Evolutionary conservation across 37 sponge, comb jelly and placozoan genomes (phyloP).

Genomic region (Chondrosia reniformis): DNA sequence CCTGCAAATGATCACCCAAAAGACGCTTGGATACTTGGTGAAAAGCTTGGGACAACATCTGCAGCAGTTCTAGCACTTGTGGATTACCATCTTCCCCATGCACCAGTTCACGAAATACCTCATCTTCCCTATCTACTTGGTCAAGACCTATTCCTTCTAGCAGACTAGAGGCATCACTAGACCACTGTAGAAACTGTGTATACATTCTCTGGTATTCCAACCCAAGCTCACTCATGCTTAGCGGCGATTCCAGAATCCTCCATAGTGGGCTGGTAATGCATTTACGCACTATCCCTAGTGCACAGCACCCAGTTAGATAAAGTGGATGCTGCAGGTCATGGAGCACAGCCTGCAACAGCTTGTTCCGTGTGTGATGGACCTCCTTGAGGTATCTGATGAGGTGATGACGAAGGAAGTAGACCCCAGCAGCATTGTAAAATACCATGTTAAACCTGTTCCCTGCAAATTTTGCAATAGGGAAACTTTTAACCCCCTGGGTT

Average conservation of each 20-base stretch:
- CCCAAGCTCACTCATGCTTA: constrained; percentile 28
- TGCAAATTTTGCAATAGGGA: constrained; percentile 31
- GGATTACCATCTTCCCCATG: not conserved
- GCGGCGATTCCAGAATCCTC: constrained; percentile 29
- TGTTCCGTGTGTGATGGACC: constrained; percentile 21
- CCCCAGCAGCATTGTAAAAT: constrained; percentile 36
- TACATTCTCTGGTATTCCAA: not conserved
- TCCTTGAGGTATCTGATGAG: constrained; percentile 7
- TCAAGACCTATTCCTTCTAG: constrained; percentile 15
- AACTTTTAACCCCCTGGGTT: constrained; percentile 1
- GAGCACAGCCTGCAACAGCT: constrained; percentile 20
- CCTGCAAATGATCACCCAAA: constrained; percentile 15
- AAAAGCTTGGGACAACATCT: not conserved
- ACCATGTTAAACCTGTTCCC: constrained; percentile 43
- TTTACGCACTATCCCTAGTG: constrained; percentile 35
- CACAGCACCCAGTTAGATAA: constrained; percentile 21
- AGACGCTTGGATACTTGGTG: not conserved
- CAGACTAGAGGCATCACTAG: constrained; percentile 17
- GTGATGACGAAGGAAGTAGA: not conserved
- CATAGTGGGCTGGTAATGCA: constrained; percentile 37
- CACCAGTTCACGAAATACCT: not conserved
- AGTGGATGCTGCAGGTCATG: constrained; percentile 22
- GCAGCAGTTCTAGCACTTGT: constrained; percentile 1
- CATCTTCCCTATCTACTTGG: constrained; percentile 5
- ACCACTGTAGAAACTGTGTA: constrained; percentile 8